A percentile compares a stretch with the other conserved stretches of the same genome.
These are phyloP conservation scores for Tapera naevia DNA, from an alignment of 2,797 vertebrate genomes.

Conservation along the genomic window DNA sequence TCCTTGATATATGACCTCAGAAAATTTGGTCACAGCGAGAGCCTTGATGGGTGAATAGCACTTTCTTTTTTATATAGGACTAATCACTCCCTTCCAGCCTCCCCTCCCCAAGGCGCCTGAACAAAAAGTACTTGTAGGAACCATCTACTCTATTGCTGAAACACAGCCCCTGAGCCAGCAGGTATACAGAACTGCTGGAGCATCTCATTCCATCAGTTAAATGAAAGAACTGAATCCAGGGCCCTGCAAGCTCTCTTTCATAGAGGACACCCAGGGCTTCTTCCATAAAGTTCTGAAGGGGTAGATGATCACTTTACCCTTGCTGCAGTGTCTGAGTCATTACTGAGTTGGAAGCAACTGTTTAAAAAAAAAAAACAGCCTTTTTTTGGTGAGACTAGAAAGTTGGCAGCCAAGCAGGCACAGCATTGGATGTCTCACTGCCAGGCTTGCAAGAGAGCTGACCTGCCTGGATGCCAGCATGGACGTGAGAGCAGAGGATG, in stretches of 20 bases:
- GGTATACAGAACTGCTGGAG: background rate
- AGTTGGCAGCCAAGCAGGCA: constrained; percentile 40
- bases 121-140: background rate
- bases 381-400: constrained; percentile 37
- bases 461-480: constrained; percentile 26
- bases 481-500: background rate
- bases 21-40: background rate
- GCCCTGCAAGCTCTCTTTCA: background rate
- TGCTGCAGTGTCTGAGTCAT: constrained; percentile 67
- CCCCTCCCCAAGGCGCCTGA: background rate
- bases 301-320: constrained; percentile 44
- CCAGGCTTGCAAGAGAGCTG: constrained; percentile 46
- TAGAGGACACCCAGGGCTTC: background rate
- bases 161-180: background rate
- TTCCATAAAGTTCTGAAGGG: background rate
- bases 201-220: background rate
- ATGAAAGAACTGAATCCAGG: constrained; percentile 13
- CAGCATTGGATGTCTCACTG: constrained; percentile 7
- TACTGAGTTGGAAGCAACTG: constrained; percentile 41
- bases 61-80: background rate
- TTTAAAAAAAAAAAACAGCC: background rate
- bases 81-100: background rate
- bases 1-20: background rate
- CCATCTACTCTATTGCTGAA: background rate
- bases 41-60: background rate